Percentiles rank a stretch among this genome's conserved stretches.
These are phyloP conservation scores for Rhea pennata DNA, from an alignment of 2,113 vertebrate species.

Conservation along the genomic window DNA sequence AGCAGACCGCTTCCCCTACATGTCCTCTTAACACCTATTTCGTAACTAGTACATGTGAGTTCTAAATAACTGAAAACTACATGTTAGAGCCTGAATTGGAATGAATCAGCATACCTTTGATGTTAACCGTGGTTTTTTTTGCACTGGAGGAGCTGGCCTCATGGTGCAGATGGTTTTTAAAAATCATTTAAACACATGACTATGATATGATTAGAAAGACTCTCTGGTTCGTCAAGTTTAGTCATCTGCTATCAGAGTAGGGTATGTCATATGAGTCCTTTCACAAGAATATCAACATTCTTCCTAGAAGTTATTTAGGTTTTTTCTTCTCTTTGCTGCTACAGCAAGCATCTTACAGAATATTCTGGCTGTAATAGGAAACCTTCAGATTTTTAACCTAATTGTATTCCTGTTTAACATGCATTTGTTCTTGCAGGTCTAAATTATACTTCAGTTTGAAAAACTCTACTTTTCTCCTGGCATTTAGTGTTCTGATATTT, in stretches of 20 bases:
- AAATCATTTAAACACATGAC: neutral
- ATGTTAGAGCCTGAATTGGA: neutral
- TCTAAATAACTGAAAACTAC: neutral
- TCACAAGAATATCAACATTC: neutral
- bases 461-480: neutral
- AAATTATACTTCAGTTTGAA: constrained; percentile 7
- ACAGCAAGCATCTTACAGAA: neutral
- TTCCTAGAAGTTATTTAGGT: neutral
- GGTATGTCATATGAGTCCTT: neutral
- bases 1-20: neutral
- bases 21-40: neutral
- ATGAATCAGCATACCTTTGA: neutral
- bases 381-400: neutral
- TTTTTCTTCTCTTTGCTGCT: neutral
- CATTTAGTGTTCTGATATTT: neutral
- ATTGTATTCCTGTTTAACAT: neutral
- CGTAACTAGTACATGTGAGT: neutral
- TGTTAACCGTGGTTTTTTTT: neutral
- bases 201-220: neutral
- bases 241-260: neutral
- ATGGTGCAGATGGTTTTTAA: neutral
- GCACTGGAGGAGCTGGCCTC: neutral
- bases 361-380: neutral
- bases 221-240: neutral
- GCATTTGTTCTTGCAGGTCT: neutral